These are phyloP conservation scores for Yponomeuta cagnagella DNA, from an alignment of 2,888 invertebrate species.

Conservation along the genomic window DNA sequence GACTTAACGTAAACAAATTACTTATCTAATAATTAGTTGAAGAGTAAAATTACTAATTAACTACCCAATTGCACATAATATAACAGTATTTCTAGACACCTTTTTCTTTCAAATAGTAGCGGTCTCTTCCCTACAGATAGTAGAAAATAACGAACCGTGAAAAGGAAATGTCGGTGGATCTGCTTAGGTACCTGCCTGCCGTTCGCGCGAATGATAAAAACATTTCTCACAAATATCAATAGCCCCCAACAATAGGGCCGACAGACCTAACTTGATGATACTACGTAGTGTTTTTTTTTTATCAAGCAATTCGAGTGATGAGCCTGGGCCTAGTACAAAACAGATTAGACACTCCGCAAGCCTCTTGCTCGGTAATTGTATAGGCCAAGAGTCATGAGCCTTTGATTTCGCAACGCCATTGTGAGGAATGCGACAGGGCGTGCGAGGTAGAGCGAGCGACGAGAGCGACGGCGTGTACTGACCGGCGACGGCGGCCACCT, in stretches of 20 bases:
- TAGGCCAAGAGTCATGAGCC: constrained; percentile 30
- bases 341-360: background rate
- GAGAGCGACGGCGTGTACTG: constrained; percentile 35
- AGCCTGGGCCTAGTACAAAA: background rate
- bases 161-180: background rate
- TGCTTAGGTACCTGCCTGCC: background rate
- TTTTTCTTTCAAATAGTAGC: background rate
- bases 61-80: background rate
- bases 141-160: background rate
- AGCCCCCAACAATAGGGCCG: background rate
- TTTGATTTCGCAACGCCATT: constrained; percentile 61
- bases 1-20: background rate
- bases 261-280: background rate
- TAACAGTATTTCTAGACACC: background rate
- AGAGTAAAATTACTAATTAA: constrained; percentile 5
- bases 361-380: background rate
- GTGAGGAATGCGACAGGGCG: constrained; percentile 50
- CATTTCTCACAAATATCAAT: background rate
- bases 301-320: background rate
- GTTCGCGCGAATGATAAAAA: background rate
- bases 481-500: constrained; percentile 72
- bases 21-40: background rate
- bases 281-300: background rate
- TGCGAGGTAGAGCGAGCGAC: constrained; percentile 30
- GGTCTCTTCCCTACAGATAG: background rate